These are phyloP conservation scores for Puffinus mauretanicus DNA, from an alignment of 2,113 vertebrate genomes.

Conservation along the genomic window DNA sequence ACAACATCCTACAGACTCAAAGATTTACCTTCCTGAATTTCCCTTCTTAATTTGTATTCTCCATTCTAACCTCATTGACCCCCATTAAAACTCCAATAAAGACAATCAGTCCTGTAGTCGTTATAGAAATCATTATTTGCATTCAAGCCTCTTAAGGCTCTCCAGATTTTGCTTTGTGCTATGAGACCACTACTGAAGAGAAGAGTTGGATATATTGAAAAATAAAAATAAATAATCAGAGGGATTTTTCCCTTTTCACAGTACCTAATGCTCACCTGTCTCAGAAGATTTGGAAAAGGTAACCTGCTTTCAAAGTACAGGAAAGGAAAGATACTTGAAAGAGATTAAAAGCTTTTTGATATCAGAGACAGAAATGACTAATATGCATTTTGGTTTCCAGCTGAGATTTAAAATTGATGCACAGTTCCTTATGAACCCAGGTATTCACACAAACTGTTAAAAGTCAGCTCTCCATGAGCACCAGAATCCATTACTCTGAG, in stretches of 20 bases:
- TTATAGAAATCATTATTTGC: background rate
- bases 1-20: background rate
- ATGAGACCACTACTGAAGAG: background rate
- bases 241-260: background rate
- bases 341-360: background rate
- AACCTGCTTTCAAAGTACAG: background rate
- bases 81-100: background rate
- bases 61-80: background rate
- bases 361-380: background rate
- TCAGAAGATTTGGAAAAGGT: background rate
- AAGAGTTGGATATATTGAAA: background rate
- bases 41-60: background rate
- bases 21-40: background rate
- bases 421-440: background rate
- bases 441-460: background rate
- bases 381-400: background rate
- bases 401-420: conserved; percentile 10
- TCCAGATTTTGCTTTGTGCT: background rate
- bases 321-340: background rate
- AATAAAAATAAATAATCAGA: background rate
- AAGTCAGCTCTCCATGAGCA: background rate
- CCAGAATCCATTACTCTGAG: background rate
- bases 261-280: background rate
- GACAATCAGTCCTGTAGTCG: background rate
- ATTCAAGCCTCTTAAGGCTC: background rate